Percentiles rank a stretch among this genome's conserved stretches.
phyloP scores from a whole-genome alignment of 2,888 invertebrate species.

The Lymantria monacha region DNA sequence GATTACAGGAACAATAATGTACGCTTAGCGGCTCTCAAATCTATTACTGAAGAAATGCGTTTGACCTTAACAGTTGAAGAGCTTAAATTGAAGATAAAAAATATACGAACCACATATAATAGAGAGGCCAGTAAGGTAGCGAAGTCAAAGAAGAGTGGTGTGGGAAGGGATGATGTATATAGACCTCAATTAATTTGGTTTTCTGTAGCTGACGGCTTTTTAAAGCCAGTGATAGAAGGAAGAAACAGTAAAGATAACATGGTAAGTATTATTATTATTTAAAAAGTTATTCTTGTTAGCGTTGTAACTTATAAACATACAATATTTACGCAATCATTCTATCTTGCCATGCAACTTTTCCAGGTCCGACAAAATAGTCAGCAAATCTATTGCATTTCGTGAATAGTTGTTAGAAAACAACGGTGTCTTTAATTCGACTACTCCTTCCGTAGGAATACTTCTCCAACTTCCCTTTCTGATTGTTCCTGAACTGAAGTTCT shows the following conservation, averaged over 20 bases:
- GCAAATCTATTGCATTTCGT: conserved; percentile 30
- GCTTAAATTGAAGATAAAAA: conserved; percentile 36
- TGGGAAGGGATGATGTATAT: conserved; percentile 38
- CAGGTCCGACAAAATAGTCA: conserved; percentile 26
- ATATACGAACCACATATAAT: conserved; percentile 39
- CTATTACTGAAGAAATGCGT: conserved; percentile 12
- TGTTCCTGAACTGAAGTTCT: conserved; percentile 29
- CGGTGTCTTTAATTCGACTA: conserved; percentile 29
- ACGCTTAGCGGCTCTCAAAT: conserved; percentile 28
- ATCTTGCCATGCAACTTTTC: conserved; percentile 33
- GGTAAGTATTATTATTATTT: conserved; percentile 28
- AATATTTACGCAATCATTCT: conserved; percentile 14
- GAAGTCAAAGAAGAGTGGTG: conserved; percentile 39
- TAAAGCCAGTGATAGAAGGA: conserved; percentile 39
- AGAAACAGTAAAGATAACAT: conserved; percentile 36
- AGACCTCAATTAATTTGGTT: conserved; percentile 41
- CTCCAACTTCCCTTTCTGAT: conserved; percentile 31
- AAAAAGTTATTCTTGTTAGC: conserved; percentile 27
- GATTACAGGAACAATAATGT: conserved; percentile 15
- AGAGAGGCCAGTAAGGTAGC: conserved; percentile 40
- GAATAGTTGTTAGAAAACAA: conserved; percentile 32
- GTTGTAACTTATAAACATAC: conserved; percentile 24
- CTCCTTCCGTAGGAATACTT: conserved; percentile 28
- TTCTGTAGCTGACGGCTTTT: conserved; percentile 43
- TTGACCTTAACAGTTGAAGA: conserved; percentile 34